Evolutionary conservation across 2,113 vertebrate species (phyloP), one percentile per base, ranked within the genome.

Genomic region (Sigmodon hispidus): DNA sequence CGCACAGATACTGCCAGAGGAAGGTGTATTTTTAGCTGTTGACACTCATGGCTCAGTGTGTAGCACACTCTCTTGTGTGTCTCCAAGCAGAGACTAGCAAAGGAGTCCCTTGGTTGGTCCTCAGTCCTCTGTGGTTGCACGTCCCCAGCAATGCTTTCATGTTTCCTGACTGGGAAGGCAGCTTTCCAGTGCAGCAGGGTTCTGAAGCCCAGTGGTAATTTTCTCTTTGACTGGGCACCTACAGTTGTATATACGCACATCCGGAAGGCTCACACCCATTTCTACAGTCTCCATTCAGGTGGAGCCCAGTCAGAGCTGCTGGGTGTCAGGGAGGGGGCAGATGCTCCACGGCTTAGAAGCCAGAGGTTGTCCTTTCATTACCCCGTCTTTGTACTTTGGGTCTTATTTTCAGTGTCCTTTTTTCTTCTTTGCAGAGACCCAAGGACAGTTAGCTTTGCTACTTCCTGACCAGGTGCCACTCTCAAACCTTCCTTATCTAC

Each of bases 1-100:
- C 87, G 77, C 67, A n/a, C 63, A n/a, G 65, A 84, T 40, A 26
- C 76, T 96, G 59, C 73, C 63, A 40, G 77, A 94, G 77, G 92
- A 93, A 94, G 89, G 45, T 85, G 40, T 77, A 81, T 57, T 93
- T 55, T 87, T 75, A 89, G 26, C 36, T 11, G 19, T 1, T 17
- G 69, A 57, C 4, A 72, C 55, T 80, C 24, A 15, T 4, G 24
- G 40, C 81, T 70, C 29, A 43, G 63, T 26, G 67, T 17, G 45
- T 29, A 26, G 55, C 17, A 45, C 15, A 7, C 12, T 8, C 7
- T 72, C 31, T 55, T 19, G 59, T 72, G 77, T 5, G 3, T 57
- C 81, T 84, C 88, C 31, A 73, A 17, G 67, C 72, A 57, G 84
- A 81, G 72, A 26, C 3, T 48, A 50, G 36, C 13, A 11, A 22